Percentiles rank a stretch among this genome's conserved stretches.
Conservation (phyloP, 2,888 invertebrate genomes). For the Hemicrepidius hirtus region DNA sequence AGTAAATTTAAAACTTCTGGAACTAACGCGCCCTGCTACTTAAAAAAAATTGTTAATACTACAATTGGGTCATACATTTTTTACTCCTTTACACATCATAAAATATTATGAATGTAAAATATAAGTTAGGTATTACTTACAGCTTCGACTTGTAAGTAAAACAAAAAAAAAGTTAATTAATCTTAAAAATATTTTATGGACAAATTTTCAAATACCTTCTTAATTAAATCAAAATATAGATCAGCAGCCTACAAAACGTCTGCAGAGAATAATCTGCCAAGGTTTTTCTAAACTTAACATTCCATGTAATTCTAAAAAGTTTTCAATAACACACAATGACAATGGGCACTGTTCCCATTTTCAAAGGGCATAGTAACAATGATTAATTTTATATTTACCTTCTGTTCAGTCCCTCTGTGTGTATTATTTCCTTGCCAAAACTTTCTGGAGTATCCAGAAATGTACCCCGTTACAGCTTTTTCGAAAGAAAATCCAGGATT, state of each 20-base stretch:
- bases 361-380: neutral
- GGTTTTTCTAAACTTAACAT: conserved; percentile 10
- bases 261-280: neutral
- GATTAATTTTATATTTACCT: conserved; percentile 74
- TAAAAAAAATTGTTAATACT: no score
- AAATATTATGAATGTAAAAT: no score
- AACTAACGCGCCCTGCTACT: no score
- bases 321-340: conserved; percentile 10
- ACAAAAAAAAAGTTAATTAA: no score
- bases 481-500: conserved; percentile 92
- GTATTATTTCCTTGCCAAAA: conserved; percentile 96
- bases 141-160: no score
- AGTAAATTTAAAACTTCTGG: no score
- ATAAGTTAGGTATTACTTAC: no score
- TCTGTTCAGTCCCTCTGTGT: conserved; percentile 83
- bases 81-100: no score
- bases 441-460: conserved; percentile 86
- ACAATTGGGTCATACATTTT: no score
- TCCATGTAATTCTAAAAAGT: neutral
- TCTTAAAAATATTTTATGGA: no score
- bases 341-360: neutral
- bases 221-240: neutral
- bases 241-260: conserved; percentile 21
- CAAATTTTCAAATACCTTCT: neutral
- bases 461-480: conserved; percentile 87